Base-by-base conservation (phyloP, 2,888 invertebrate genomes). In the Bembecia ichneumoniformis region DNA sequence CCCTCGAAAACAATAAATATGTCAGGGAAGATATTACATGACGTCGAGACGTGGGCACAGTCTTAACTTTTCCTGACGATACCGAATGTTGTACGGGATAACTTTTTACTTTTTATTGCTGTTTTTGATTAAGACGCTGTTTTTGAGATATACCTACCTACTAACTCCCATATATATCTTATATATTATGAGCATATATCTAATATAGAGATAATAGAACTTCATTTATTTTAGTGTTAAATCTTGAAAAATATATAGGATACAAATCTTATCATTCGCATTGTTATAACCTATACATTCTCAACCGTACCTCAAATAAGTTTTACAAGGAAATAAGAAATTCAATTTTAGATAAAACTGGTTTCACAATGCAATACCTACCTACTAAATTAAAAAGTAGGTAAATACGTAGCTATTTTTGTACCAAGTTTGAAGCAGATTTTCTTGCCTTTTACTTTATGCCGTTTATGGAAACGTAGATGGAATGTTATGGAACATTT, bases 1-100 rank as follows among this genome's bases (percentile, higher is more conserved):
- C 82, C 81, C 71, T 66, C 58, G 55, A 73, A 67, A 77, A 82
- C 83, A 80, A 87, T 87, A 87, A 87, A 87, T 87, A 82, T 87
- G 87, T 84, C 86, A 84, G 79, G 74, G 67, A 68, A 77, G 78
- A 81, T 82, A 84, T 84, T 79, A 83, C 80, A 78, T 67, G 75
- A 72, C 69, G 73, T 66, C 73, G 71, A 76, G 76, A 72, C 72
- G 59, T 56, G 63, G 64, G 60, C 62, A 60, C 57, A 62, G 62
- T 68, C 81, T 76, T 77, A 77, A 82, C 74, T 82, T 81, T 79
- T 64, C 68, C 72, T 76, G 79, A 82, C 79, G 82, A 86, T 79
- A 76, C 80, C 73, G 68, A 66, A 68, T 67, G 67, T 16, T 71
- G 65, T 62, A 71, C 65, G 77, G 75, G 82, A 84, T 82, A 82